Conservation (phyloP, 2,113 vertebrate genomes). For the Alosa alosa region DNA sequence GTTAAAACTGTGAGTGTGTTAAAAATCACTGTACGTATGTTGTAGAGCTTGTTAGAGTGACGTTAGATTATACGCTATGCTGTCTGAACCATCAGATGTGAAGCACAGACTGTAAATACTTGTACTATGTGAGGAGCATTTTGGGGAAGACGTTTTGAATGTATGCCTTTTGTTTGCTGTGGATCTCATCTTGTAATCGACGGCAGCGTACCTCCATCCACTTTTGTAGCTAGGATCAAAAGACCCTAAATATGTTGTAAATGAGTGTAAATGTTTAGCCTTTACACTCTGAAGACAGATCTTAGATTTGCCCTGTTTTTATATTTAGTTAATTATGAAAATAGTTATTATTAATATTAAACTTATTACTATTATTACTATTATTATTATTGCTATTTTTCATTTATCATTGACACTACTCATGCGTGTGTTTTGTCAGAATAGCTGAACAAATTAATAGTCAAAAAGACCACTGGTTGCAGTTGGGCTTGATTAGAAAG, state of each 20-base stretch:
- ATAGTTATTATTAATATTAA: background rate
- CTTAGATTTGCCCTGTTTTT: background rate
- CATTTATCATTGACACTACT: background rate
- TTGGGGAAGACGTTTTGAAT: background rate
- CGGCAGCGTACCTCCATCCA: too few species aligned
- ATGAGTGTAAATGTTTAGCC: background rate
- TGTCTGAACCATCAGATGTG: background rate
- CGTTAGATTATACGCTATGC: background rate
- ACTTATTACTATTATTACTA: background rate
- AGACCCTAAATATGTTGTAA: background rate
- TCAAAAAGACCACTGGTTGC: background rate
- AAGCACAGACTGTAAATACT: too few species aligned
- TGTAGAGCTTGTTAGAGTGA: background rate
- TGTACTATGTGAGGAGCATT: background rate
- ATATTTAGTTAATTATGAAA: background rate
- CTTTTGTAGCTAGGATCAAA: too few species aligned
- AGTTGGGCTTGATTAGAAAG: background rate
- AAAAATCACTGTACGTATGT: background rate
- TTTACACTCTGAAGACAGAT: background rate
- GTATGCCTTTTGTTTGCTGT: background rate
- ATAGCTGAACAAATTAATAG: background rate
- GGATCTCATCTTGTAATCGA: background rate
- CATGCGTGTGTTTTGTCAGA: background rate
- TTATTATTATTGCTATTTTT: background rate
- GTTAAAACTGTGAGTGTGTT: background rate